These are phyloP conservation scores for Aspidiotus destructor DNA, from an alignment of 2,888 invertebrate genomes.

Conservation along the genomic window DNA sequence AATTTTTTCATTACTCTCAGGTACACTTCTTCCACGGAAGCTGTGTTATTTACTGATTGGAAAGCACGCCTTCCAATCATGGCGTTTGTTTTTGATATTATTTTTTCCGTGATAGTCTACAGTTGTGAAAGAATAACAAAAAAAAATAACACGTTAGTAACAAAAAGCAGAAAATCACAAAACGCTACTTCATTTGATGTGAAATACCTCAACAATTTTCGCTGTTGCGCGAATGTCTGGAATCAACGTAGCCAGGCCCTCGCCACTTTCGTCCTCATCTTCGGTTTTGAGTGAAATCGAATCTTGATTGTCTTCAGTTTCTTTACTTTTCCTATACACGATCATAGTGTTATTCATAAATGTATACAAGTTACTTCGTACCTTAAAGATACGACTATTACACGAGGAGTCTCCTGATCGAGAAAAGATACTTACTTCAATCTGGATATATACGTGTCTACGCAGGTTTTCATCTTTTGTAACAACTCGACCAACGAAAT, in stretches of 20 bases:
- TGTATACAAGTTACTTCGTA: too few relatives aligned
- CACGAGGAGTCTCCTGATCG: too few relatives aligned
- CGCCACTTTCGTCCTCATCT: conserved; percentile 57
- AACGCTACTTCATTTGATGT: not conserved
- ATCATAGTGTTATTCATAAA: not conserved
- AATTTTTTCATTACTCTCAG: conserved; percentile 76
- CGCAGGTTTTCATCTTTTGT: conserved; percentile 79
- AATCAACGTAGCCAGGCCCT: conserved; percentile 76
- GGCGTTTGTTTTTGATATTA: conserved; percentile 20
- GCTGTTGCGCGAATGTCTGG: conserved; percentile 73
- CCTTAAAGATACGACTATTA: not conserved
- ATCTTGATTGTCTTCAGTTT: conserved; percentile 32
- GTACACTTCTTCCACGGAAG: conserved; percentile 57
- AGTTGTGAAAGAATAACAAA: conserved; percentile 8
- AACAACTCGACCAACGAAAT: conserved; percentile 67
- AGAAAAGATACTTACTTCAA: conserved; percentile 51
- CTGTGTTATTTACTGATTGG: conserved; percentile 1
- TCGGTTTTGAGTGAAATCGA: conserved; percentile 53
- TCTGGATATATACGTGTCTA: conserved; percentile 81
- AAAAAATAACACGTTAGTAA: not conserved
- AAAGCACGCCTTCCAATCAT: conserved; percentile 11
- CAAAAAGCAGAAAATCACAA: not conserved
- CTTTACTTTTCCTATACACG: conserved; percentile 18
- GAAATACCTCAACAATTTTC: conserved; percentile 42
- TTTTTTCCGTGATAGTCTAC: conserved; percentile 38